phyloP scores from a whole-genome alignment of 2,888 invertebrate genomes.

The Nudaria mundana region DNA sequence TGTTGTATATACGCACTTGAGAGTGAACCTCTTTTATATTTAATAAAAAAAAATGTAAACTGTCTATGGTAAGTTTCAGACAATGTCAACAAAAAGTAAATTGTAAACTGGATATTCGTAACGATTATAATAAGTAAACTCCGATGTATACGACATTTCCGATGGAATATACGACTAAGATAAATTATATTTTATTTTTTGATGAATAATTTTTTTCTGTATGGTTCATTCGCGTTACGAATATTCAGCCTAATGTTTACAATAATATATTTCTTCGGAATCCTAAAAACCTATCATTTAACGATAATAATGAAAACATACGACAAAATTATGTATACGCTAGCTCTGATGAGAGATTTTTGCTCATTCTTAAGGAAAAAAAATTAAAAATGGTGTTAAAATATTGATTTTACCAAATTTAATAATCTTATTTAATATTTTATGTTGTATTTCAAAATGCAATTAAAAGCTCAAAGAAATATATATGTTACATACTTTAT shows the following conservation, averaged over 20 bases:
- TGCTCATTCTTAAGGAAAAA: conserved; percentile 82
- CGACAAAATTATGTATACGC: conserved; percentile 90
- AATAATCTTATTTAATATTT: conserved; percentile 90
- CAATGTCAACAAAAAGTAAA: conserved; percentile 51
- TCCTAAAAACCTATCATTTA: conserved; percentile 82
- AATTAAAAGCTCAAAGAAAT: conserved; percentile 93
- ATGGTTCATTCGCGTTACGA: conserved; percentile 29
- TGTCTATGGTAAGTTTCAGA: conserved; percentile 68
- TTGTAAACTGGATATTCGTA: conserved; percentile 43
- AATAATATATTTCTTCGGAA: conserved; percentile 43
- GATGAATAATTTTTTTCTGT: conserved; percentile 18
- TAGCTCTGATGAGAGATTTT: conserved; percentile 83
- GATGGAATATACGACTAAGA: conserved; percentile 25
- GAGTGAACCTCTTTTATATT: conserved; percentile 78
- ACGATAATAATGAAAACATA: conserved; percentile 79
- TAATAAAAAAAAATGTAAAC: conserved; percentile 76
- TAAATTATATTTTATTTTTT: conserved; percentile 28
- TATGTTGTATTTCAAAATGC: conserved; percentile 92
- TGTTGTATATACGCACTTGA: conserved; percentile 73
- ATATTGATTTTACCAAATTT: conserved; percentile 89
- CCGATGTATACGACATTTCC: conserved; percentile 34
- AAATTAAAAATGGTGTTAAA: conserved; percentile 75
- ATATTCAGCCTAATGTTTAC: conserved; percentile 50
- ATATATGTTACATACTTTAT: conserved; percentile 89
- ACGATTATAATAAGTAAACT: conserved; percentile 19